Base-by-base conservation (phyloP, 2,113 vertebrate genomes). In the Maccullochella peelii region DNA sequence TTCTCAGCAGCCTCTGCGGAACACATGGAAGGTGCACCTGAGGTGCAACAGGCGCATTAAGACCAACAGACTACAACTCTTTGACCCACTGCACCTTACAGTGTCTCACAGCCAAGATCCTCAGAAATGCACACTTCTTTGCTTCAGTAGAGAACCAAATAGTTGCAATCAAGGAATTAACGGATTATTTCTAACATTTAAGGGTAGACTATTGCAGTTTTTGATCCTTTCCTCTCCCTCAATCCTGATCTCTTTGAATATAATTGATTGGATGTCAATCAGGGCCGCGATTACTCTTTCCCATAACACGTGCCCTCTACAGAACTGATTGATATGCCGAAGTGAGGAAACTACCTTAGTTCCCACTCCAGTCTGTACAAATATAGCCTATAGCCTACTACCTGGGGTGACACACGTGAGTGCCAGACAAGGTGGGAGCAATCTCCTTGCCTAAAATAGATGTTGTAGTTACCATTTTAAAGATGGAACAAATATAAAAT, bases 1-100 rank as follows among this genome's bases (percentile, higher is more conserved):
- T 55, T 83, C 73, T 55, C 77, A 15, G 65, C 75, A 74, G 75
- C 3, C 63, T 47, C 30, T 27, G 65, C 20, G 67, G 61, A 59
- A 58, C 77, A 58, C 40, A 66, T 23, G n/a, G 18, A 55, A 62
- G 57, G 86, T 42, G 21, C 85, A 75, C 14, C 75, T 66, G 30
- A 80, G 58, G 79, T 74, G 83, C 82, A 73, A 20, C 42, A 27
- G 38, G 71, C 62, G 83, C 65, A 82, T 90, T 88, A 88, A 80
- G 50, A 81, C 11, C 65, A 10, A 7, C 58, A 78, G 23, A 61
- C 54, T 47, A 12, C 57, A 63, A 55, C 54, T 55, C 16, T 68
- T 27, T 57, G 49, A 84, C 74, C 55, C 38, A 52, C 20, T 74
- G 50, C 36, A 59, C 49, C 15, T 15, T 12, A 21, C 5, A n/a